Evolutionary conservation across 2,113 vertebrate genomes (phyloP).

Genomic region (Otus sunia): DNA sequence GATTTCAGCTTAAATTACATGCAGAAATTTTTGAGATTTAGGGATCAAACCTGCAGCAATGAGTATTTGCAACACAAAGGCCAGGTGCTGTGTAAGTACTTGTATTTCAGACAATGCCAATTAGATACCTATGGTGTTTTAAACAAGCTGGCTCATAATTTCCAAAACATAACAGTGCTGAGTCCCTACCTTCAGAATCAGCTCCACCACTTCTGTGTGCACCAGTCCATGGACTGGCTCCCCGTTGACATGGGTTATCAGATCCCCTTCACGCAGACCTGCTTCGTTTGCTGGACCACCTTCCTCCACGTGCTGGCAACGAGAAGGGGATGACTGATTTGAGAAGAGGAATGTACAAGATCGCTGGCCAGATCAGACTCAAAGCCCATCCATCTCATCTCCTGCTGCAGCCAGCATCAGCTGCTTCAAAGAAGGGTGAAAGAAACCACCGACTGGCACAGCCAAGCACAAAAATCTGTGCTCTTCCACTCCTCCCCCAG

Average conservation of each 20-base stretch:
- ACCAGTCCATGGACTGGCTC: conserved; percentile 93
- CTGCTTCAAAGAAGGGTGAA: not conserved
- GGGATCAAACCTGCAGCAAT: not conserved
- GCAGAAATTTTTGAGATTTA: not conserved
- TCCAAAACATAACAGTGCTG: not conserved
- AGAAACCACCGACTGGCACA: not conserved
- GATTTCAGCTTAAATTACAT: not conserved
- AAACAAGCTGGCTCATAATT: not conserved
- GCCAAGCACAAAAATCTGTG: not conserved
- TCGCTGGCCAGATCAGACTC: not conserved
- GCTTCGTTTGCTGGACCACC: conserved; percentile 90
- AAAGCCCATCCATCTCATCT: not conserved
- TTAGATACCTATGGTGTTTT: not conserved
- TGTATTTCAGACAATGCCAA: not conserved
- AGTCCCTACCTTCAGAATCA: conserved; percentile 89
- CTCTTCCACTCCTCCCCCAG: not conserved
- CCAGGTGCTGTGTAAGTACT: not conserved
- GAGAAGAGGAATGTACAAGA: not conserved
- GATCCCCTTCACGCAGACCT: conserved; percentile 90
- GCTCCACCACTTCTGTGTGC: conserved; percentile 96
- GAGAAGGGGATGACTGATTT: not conserved
- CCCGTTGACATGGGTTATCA: conserved; percentile 98
- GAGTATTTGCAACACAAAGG: not conserved
- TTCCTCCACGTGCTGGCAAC: conserved; percentile 88
- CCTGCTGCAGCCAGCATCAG: not conserved